These are phyloP conservation scores for Lucilia sericata DNA, from an alignment of 1,140 invertebrate species.

Conservation along the genomic window DNA sequence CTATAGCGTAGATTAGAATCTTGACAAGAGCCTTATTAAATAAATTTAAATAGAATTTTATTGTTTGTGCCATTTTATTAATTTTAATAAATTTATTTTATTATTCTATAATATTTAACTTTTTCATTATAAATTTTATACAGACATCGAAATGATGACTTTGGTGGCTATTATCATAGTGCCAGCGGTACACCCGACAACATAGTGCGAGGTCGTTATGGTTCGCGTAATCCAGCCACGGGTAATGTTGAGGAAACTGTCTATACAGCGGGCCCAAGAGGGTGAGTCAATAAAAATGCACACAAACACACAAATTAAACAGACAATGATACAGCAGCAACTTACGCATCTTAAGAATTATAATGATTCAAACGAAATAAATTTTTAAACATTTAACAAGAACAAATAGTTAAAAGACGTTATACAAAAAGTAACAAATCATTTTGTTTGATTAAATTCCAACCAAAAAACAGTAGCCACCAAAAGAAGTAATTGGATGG, in stretches of 20 bases:
- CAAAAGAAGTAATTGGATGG: neutral
- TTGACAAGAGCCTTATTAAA: too few relatives aligned
- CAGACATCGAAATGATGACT: conserved; percentile 76
- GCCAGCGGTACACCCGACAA: conserved; percentile 73
- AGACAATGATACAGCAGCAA: neutral
- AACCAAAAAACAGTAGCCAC: neutral
- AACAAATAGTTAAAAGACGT: neutral
- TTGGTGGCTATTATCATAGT: conserved; percentile 73
- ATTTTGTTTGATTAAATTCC: conserved; percentile 34
- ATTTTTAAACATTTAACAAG: neutral
- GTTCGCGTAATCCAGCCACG: conserved; percentile 74
- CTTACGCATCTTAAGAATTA: neutral
- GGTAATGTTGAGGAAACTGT: conserved; percentile 75
- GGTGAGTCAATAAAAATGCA: conserved; percentile 67
- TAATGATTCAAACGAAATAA: neutral
- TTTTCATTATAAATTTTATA: neutral
- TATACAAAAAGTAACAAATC: conserved; percentile 34
- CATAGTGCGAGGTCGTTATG: conserved; percentile 75
- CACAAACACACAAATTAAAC: neutral
- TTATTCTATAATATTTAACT: too few relatives aligned
- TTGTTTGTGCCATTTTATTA: too few relatives aligned
- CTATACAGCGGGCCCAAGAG: conserved; percentile 80
- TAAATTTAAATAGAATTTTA: too few relatives aligned
- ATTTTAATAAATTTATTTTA: too few relatives aligned
- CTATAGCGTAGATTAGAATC: too few relatives aligned